Conservation (phyloP, 2,888 invertebrate species). For the Thalpophila matura region DNA sequence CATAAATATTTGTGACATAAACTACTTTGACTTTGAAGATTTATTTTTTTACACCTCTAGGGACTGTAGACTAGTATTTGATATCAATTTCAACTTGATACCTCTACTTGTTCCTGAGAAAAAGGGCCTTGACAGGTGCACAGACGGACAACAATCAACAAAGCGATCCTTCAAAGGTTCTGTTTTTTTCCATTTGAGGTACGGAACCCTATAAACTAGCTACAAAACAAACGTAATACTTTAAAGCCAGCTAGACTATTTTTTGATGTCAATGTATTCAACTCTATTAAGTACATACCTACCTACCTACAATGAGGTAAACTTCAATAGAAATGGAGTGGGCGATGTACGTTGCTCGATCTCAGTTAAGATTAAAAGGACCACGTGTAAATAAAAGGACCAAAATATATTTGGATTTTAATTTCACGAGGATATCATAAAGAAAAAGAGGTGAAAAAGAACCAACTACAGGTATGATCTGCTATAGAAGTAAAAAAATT, state of each 20-base stretch:
- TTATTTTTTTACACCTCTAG: too few species aligned
- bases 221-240: constrained; percentile 2
- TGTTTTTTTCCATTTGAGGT: too few species aligned
- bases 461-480: too few species aligned
- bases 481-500: not conserved
- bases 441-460: not conserved
- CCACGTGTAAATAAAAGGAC: not conserved
- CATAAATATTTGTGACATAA: too few species aligned
- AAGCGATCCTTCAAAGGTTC: too few species aligned
- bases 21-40: too few species aligned
- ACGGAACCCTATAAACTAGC: too few species aligned
- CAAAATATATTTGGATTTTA: not conserved
- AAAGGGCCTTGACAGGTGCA: too few species aligned
- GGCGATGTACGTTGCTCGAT: not conserved
- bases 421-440: not conserved
- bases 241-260: constrained; percentile 20
- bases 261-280: constrained; percentile 54
- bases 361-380: constrained; percentile 1
- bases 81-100: too few species aligned
- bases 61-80: too few species aligned
- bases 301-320: constrained; percentile 29
- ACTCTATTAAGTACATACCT: constrained; percentile 20
- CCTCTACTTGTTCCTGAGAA: too few species aligned
- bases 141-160: too few species aligned
- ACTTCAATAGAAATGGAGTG: constrained; percentile 18